These are phyloP conservation scores for Sclerodermus sp. DNA, from an alignment of 2,888 invertebrate species.

Conservation along the genomic window DNA sequence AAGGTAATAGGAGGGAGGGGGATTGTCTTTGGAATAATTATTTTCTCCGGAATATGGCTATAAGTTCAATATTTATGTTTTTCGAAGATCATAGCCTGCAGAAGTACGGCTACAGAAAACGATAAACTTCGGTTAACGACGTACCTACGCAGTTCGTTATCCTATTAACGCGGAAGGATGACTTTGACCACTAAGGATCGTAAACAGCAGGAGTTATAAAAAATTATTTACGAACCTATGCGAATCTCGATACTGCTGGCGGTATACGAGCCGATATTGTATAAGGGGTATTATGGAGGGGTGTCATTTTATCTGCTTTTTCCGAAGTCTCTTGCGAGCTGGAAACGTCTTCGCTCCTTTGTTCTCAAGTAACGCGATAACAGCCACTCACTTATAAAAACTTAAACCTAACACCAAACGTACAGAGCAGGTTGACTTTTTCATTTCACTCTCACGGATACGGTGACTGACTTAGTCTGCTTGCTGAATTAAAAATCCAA, in stretches of 20 bases:
- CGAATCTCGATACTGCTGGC: slow-evolving; percentile 15
- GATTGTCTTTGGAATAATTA: too few species aligned
- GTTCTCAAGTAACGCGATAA: slow-evolving; percentile 33
- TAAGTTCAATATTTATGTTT: too few species aligned
- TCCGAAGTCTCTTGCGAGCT: too few species aligned
- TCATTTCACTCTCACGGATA: slow-evolving; percentile 26
- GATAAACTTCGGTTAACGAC: slow-evolving; percentile 15
- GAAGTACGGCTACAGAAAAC: slow-evolving; percentile 3
- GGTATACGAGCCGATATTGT: not conserved
- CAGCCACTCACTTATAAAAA: slow-evolving; percentile 39
- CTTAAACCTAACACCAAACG: slow-evolving; percentile 37
- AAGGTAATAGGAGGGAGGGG: too few species aligned
- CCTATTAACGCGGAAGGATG: slow-evolving; percentile 6
- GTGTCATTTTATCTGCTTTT: too few species aligned
- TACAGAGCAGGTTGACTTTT: slow-evolving; percentile 21
- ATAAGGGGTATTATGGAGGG: too few species aligned
- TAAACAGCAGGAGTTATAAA: slow-evolving; percentile 13
- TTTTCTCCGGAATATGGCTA: too few species aligned
- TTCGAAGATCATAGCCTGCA: too few species aligned
- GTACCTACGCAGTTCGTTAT: not conserved
- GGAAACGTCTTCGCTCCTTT: slow-evolving; percentile 6
- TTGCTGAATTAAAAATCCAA: slow-evolving; percentile 3
- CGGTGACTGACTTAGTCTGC: slow-evolving; percentile 17
- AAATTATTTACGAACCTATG: slow-evolving; percentile 12
- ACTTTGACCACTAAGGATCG: not conserved